Conservation (phyloP, 1,140 invertebrate genomes). For the Sesamia nonagrioides region DNA sequence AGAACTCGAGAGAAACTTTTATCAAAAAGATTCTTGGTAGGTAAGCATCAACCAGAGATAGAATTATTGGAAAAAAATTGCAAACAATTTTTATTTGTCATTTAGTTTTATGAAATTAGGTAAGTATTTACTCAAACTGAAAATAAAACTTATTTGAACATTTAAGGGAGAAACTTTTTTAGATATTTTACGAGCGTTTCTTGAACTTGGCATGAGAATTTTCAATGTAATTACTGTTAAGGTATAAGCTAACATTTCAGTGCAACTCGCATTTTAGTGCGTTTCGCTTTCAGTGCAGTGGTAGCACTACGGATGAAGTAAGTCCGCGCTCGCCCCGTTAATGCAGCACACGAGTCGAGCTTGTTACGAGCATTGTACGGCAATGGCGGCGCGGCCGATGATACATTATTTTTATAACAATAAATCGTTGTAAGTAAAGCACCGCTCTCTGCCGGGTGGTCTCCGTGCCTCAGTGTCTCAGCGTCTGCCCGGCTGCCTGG, state of each 20-base stretch:
- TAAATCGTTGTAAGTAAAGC: slow-evolving; percentile 85
- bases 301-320: slow-evolving; percentile 32
- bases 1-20: background rate
- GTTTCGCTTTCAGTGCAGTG: slow-evolving; percentile 45
- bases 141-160: no score
- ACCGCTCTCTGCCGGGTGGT: slow-evolving; percentile 79
- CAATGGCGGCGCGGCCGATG: slow-evolving; percentile 69
- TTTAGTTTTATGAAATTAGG: no score
- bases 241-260: no score
- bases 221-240: no score
- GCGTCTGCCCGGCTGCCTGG: slow-evolving; percentile 1
- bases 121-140: no score
- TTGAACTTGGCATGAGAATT: no score
- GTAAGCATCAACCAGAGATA: no score
- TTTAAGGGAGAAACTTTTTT: no score
- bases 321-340: slow-evolving; percentile 64
- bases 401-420: slow-evolving; percentile 87
- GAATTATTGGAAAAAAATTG: no score
- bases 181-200: no score
- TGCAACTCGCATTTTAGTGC: background rate
- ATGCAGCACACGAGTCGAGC: slow-evolving; percentile 71
- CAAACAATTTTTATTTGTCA: no score
- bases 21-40: no score
- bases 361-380: slow-evolving; percentile 82
- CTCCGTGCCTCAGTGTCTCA: slow-evolving; percentile 48